These are phyloP conservation scores for Marmota flaviventris DNA, from an alignment of 2,113 vertebrate genomes.

Conservation along the genomic window DNA sequence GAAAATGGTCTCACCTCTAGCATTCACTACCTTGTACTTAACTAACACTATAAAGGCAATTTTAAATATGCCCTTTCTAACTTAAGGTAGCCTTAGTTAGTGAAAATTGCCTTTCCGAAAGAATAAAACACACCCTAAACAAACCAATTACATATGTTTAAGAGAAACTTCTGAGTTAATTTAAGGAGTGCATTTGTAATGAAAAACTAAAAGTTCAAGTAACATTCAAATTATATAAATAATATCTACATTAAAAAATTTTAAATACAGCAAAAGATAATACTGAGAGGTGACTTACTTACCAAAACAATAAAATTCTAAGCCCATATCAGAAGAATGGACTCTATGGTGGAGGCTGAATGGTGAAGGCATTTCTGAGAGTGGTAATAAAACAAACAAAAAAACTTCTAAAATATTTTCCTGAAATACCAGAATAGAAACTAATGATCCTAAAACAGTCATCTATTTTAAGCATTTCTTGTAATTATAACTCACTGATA, in stretches of 20 bases:
- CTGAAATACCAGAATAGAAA: conserved; percentile 49
- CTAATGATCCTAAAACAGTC: not conserved
- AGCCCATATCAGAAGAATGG: not conserved
- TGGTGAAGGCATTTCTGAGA: conserved; percentile 23
- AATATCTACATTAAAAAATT: conserved; percentile 14
- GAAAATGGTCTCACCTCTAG: conserved; percentile 35
- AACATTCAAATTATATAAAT: conserved; percentile 32
- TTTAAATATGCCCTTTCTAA: conserved; percentile 50
- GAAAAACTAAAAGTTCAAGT: conserved; percentile 27
- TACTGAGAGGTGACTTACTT: not conserved
- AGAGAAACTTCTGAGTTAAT: not conserved
- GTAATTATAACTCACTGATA: not conserved
- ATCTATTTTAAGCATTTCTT: conserved; percentile 53
- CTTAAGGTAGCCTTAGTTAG: not conserved
- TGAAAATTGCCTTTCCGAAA: conserved; percentile 5
- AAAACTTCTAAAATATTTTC: conserved; percentile 26
- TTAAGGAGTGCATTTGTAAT: not conserved
- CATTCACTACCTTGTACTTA: not conserved
- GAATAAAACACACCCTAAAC: conserved; percentile 29
- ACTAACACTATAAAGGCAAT: not conserved
- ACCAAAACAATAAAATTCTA: conserved; percentile 14
- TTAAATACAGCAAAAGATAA: conserved; percentile 23
- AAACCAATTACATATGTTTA: conserved; percentile 21
- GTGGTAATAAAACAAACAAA: not conserved
- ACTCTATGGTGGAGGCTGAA: not conserved